Evolutionary conservation across 2,113 vertebrate genomes (phyloP), one percentile per base, ranked within the genome.

Genomic region (Bubo bubo): DNA sequence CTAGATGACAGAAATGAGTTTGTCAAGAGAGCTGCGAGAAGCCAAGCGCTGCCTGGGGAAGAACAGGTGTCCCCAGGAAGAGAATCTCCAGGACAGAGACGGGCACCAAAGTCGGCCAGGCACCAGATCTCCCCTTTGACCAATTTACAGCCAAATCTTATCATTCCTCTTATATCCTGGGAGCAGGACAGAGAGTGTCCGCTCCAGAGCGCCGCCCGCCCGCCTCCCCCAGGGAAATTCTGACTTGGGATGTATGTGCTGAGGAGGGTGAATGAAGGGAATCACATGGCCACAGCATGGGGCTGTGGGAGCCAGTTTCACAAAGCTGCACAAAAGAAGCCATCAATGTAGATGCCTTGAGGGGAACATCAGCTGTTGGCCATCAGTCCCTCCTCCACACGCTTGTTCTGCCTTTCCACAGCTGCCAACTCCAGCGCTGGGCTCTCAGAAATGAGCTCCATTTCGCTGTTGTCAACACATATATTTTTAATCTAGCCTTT

Each of bases 321-420:
- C 79, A 80, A 64, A 91, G 63, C 83, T 72, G 59, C 84, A 56
- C 85, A 34, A 58, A 72, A 37, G 37, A n/a, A 76, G 71, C n/a
- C 56, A 86, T 79, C 94, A 18, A 4, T 3, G 21, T 8, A 27
- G 83, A 93, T 95, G 88, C 87, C 94, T 96, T 67, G 66, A 95
- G 90, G 94, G 58, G 59, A 95, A 96, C 89, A 97, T 94, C 94
- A 97, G 96, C 95, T 96, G 93, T 86, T 91, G 34, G 20, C 62
- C 84, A 86, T 45, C 93, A 49, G 52, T 64, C 72, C 39, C 53
- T 75, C 76, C 67, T 80, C 13, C 53, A 63, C 30, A n/a, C 2
- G 70, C 89, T 80, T 72, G 72, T 59, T 77, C 70, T 39, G 72
- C 79, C 85, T 66, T 37, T 37, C n/a, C 67, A 47, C 94, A 95